Evolutionary conservation across 2,888 invertebrate species (phyloP).

Genomic region (Sinhomidia bicolor): DNA sequence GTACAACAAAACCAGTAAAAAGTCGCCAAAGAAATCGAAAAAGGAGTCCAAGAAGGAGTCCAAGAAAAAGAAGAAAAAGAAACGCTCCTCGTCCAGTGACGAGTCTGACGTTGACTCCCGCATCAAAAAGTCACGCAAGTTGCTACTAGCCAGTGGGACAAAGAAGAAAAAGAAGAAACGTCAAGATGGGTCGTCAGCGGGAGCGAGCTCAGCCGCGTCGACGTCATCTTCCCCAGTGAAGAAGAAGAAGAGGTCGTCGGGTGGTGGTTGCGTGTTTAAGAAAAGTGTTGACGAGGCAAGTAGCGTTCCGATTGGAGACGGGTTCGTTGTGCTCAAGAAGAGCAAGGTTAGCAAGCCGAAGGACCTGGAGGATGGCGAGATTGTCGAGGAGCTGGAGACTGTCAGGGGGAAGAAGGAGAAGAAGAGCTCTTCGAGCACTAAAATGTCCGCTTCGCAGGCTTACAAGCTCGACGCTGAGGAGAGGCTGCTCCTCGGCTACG

Average conservation of each 20-base stretch:
- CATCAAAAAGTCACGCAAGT: conserved; percentile 2
- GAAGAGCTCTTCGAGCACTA: conserved; percentile 82
- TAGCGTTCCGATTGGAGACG: conserved; percentile 55
- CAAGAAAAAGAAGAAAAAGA: conserved; percentile 81
- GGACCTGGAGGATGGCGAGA: conserved; percentile 83
- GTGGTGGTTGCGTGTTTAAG: too few species aligned
- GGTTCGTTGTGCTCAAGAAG: conserved; percentile 48
- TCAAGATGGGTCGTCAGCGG: conserved; percentile 16
- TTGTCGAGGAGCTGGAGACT: conserved; percentile 83
- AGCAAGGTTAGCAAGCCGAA: not conserved
- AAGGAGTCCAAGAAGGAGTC: conserved; percentile 81
- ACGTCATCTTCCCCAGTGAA: conserved; percentile 66
- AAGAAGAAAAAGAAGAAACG: conserved; percentile 74
- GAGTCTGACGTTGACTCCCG: not conserved
- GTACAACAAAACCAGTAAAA: conserved; percentile 78
- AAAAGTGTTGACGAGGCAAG: too few species aligned
- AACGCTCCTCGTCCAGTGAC: not conserved
- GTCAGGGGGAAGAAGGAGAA: conserved; percentile 83
- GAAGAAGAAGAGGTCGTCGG: conserved; percentile 81
- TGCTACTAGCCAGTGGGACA: too few species aligned
- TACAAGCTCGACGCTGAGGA: conserved; percentile 71
- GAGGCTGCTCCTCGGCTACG: conserved; percentile 50
- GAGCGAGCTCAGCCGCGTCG: not conserved
- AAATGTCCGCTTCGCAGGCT: conserved; percentile 68
- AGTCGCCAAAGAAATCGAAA: conserved; percentile 40